Conservation (phyloP, 2,888 invertebrate species). For the Eurytoma adleriae region DNA sequence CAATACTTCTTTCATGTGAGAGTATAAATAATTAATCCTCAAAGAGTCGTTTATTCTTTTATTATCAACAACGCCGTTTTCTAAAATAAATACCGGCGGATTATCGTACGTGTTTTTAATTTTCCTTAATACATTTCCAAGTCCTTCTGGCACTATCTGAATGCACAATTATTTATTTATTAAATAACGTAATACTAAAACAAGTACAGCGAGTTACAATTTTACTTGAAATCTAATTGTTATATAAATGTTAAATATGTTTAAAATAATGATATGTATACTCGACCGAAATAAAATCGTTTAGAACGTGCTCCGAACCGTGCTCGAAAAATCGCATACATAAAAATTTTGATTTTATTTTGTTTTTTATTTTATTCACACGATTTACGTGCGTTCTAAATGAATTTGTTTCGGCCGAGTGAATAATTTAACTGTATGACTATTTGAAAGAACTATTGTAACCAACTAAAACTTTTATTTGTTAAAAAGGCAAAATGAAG, state of each 20-base stretch:
- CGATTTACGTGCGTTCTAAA: no score
- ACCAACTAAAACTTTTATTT: not conserved
- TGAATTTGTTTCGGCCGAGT: no score
- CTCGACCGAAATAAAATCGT: no score
- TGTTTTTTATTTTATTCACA: no score
- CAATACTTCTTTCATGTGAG: constrained; percentile 66
- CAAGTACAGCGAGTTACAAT: not conserved
- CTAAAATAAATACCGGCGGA: constrained; percentile 76
- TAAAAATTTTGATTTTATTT: no score
- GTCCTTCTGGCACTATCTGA: constrained; percentile 74
- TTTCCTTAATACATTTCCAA: constrained; percentile 72
- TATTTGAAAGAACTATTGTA: no score
- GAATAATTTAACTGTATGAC: no score
- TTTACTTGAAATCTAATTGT: not conserved
- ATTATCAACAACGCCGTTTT: constrained; percentile 79
- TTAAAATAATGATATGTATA: no score
- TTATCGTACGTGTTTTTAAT: constrained; percentile 73
- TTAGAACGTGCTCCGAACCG: no score
- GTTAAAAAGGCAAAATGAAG: constrained; percentile 64
- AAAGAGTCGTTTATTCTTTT: constrained; percentile 77
- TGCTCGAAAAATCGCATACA: no score
- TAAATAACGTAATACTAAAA: not conserved
- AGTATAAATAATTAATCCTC: constrained; percentile 66
- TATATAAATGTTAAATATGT: no score
- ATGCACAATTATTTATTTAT: not conserved